Percentiles rank a stretch among this genome's conserved stretches.
phyloP scores from a whole-genome alignment of 2,888 invertebrate species.

The Euproctis similis region DNA sequence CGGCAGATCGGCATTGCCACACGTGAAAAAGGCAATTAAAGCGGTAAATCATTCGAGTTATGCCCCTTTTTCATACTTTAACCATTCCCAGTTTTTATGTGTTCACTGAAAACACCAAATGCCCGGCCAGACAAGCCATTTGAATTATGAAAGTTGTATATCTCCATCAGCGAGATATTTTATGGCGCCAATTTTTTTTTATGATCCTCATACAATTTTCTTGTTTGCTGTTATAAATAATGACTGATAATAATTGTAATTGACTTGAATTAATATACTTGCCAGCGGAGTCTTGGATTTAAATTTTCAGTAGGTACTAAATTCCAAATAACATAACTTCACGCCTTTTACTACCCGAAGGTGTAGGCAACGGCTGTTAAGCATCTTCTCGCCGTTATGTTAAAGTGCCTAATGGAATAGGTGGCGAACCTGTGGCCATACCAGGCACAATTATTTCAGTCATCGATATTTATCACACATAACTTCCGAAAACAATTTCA shows the following conservation, averaged over 20 bases:
- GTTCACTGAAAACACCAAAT: conserved; percentile 37
- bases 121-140: conserved; percentile 49
- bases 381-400: too few species aligned
- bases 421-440: too few species aligned
- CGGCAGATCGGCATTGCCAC: conserved; percentile 37
- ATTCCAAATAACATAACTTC: too few species aligned
- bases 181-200: conserved; percentile 57
- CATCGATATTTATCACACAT: too few species aligned
- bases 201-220: conserved; percentile 40
- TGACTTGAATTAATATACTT: conserved; percentile 44
- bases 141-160: conserved; percentile 71
- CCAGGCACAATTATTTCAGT: too few species aligned
- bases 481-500: too few species aligned
- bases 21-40: conserved; percentile 65
- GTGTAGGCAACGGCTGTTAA: too few species aligned
- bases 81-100: conserved; percentile 48
- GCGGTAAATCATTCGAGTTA: conserved; percentile 61
- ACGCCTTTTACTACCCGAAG: too few species aligned
- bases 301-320: too few species aligned
- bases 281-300: conserved; percentile 29
- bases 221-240: conserved; percentile 59
- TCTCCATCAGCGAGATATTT: conserved; percentile 51
- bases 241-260: conserved; percentile 34
- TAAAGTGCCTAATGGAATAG: too few species aligned
- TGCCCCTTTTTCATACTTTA: conserved; percentile 41